phyloP scores from a whole-genome alignment of 1,140 invertebrate species.

The Halesus radiatus region DNA sequence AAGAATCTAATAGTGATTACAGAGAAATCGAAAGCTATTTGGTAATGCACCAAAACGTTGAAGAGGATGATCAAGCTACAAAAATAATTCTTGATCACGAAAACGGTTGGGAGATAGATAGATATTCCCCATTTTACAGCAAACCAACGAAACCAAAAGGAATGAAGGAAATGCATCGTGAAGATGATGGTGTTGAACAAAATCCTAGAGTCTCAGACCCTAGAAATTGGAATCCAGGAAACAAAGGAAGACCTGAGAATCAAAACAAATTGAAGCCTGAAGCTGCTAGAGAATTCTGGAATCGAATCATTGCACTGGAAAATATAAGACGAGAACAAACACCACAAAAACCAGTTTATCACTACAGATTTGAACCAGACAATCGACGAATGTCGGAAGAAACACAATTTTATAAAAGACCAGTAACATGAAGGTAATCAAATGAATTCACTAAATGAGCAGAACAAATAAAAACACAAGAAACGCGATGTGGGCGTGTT shows the following conservation, averaged over 20 bases:
- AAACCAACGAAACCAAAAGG: background rate
- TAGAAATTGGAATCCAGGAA: background rate
- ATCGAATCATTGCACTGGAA: background rate
- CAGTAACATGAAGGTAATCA: background rate
- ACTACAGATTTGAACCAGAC: background rate
- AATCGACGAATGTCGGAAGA: background rate
- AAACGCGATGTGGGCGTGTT: too few relatives aligned
- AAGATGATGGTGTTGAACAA: background rate
- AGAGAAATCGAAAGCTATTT: background rate
- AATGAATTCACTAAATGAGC: background rate
- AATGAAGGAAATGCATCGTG: background rate
- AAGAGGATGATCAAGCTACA: background rate
- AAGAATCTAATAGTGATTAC: too few relatives aligned
- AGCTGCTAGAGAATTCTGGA: background rate
- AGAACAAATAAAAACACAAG: too few relatives aligned
- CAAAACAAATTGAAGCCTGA: background rate
- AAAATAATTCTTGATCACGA: background rate
- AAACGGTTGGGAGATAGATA: slow-evolving; percentile 16
- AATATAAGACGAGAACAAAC: background rate
- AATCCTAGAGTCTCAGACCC: background rate
- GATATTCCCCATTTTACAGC: background rate
- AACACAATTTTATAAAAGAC: background rate
- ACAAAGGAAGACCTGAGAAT: background rate
- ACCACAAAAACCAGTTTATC: background rate
- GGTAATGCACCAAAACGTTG: background rate